phyloP scores from a whole-genome alignment of 1,140 invertebrate species.

The Cydia splendana region DNA sequence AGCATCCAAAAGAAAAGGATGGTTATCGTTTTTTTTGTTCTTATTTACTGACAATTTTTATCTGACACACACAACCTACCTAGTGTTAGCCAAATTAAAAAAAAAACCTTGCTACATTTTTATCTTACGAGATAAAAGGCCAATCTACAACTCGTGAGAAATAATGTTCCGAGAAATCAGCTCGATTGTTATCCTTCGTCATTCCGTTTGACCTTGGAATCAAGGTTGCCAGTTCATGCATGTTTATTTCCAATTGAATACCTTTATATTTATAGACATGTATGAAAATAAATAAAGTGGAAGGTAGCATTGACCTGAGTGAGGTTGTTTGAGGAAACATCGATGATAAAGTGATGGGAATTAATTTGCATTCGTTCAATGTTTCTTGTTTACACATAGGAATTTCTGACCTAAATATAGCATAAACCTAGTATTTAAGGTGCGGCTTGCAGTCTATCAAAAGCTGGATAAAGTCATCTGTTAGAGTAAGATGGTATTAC shows the following conservation, averaged over 20 bases:
- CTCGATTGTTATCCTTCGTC: background rate
- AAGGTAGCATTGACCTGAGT: background rate
- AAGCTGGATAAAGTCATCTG: too few relatives aligned
- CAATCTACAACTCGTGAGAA: conserved; percentile 5
- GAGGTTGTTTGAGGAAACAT: background rate
- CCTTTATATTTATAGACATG: background rate
- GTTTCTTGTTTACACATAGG: too few relatives aligned
- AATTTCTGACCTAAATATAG: too few relatives aligned
- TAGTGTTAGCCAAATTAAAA: background rate
- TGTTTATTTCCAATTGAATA: background rate
- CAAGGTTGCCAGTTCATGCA: background rate
- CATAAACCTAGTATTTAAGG: too few relatives aligned
- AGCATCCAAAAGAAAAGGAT: too few relatives aligned
- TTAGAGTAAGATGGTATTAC: too few relatives aligned
- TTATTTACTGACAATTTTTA: too few relatives aligned
- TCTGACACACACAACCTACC: background rate
- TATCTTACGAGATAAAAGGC: background rate
- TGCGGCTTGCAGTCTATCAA: too few relatives aligned
- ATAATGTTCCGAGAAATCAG: conserved; percentile 8
- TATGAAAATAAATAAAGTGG: too few relatives aligned
- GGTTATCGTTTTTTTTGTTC: too few relatives aligned
- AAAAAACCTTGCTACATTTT: conserved; percentile 1
- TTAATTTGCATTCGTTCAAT: background rate
- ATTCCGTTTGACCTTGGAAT: background rate
- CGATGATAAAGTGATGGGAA: background rate